Base-by-base conservation (phyloP, 2,888 invertebrate species). In the Trichopoda pennipes region DNA sequence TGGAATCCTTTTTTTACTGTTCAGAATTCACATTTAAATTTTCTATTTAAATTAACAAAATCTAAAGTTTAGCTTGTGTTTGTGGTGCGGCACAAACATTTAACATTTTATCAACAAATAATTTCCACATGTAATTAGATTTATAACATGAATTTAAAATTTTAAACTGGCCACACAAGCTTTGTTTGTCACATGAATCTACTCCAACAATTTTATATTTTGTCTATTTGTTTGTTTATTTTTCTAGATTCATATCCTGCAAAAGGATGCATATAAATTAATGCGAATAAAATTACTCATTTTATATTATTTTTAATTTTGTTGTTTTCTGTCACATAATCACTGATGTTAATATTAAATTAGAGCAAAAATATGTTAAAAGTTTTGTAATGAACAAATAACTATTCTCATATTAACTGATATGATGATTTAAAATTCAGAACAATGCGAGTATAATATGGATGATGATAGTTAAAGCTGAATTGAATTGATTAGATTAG, bases 51-150 rank as follows among this genome's bases (percentile, higher is more conserved):
- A n/a, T n/a, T n/a, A n/a, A n/a, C n/a, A n/a, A n/a, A n/a, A n/a
- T n/a, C n/a, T n/a, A n/a, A n/a, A n/a, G n/a, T n/a, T n/a, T n/a
- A n/a, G n/a, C n/a, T n/a, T n/a, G n/a, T n/a, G n/a, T n/a, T n/a
- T n/a, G n/a, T n/a, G n/a, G n/a, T n/a, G n/a, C n/a, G n/a, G n/a
- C 47, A 79, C 6, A 66, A 82, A 53, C 60, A 75, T 75, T 74
- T 78, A 56, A 17, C 79, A 81, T 82, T 75, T 81, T 61, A 79
- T 73, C 77, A 73, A 70, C 60, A 55, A 74, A 60, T 79, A 75
- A 82, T 79, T 79, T 79, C 70, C 79, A 79, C 72, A 79, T 66
- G 78, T 82, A 78, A 81, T 81, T 81, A 81, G 77, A 78, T 78
- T 81, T 81, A 82, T 79, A 75, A 82, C 75, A 49, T 79, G 79